Conservation (phyloP, 2,113 vertebrate species). For the Tonatia bakeri region DNA sequence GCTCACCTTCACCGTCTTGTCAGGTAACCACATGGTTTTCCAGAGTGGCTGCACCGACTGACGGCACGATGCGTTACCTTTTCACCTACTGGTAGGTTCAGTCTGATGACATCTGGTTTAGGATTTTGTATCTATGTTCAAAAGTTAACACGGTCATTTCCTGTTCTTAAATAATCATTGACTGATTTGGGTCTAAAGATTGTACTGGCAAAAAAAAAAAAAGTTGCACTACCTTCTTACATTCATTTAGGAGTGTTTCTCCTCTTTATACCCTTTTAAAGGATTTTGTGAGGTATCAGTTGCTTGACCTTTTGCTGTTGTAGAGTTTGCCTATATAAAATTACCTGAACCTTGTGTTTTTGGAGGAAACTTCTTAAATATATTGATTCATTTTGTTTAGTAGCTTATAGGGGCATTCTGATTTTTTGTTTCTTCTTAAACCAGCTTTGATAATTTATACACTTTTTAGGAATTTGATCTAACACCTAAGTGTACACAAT, state of each 20-base stretch:
- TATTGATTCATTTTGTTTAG: neutral
- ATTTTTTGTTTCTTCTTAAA: neutral
- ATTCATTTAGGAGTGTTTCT: neutral
- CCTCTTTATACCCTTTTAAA: neutral
- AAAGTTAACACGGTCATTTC: slow-evolving; percentile 14
- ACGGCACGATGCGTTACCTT: neutral
- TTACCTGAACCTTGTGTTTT: neutral
- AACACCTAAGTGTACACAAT: neutral
- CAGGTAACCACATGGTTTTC: neutral
- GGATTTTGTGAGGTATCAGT: neutral
- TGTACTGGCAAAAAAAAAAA: neutral
- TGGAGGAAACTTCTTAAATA: neutral
- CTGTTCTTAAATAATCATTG: neutral
- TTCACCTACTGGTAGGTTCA: neutral
- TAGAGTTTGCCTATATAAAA: neutral
- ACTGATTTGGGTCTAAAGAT: neutral
- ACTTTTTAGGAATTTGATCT: slow-evolving; percentile 6
- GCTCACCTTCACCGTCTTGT: neutral
- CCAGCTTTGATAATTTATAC: neutral
- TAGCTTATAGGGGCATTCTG: neutral
- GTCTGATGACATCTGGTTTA: neutral
- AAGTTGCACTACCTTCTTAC: neutral
- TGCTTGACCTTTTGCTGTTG: neutral
- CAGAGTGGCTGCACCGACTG: neutral
- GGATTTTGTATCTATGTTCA: neutral